These are phyloP conservation scores for Calephelis perditalis DNA, from an alignment of 2,888 invertebrate genomes.

Conservation along the genomic window DNA sequence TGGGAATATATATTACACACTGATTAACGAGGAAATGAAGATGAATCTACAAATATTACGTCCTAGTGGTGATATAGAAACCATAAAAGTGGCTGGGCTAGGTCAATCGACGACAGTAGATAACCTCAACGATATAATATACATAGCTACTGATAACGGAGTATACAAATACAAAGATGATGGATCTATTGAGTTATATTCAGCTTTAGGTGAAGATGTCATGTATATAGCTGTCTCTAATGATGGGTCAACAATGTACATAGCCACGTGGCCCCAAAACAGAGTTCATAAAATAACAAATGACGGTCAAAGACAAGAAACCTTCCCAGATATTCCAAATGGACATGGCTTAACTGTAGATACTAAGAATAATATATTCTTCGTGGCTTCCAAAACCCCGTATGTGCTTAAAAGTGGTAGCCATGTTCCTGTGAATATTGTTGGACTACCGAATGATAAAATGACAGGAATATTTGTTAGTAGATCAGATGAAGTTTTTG, in stretches of 20 bases:
- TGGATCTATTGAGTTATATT: constrained; percentile 47
- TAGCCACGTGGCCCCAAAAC: constrained; percentile 70
- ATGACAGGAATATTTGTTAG: constrained; percentile 63
- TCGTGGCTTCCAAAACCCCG: constrained; percentile 59
- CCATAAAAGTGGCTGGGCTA: constrained; percentile 57
- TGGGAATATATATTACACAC: constrained; percentile 56
- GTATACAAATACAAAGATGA: constrained; percentile 65
- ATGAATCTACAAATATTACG: constrained; percentile 56
- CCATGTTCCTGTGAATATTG: constrained; percentile 56
- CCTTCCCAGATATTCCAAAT: constrained; percentile 55
- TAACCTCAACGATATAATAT: constrained; percentile 67
- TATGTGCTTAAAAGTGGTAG: constrained; percentile 53
- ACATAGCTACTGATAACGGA: constrained; percentile 68
- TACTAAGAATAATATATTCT: constrained; percentile 60
- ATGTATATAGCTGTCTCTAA: constrained; percentile 61
- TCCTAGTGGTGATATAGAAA: constrained; percentile 49
- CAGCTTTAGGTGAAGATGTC: constrained; percentile 63
- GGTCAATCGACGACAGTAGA: constrained; percentile 67
- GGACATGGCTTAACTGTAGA: constrained; percentile 65
- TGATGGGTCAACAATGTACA: constrained; percentile 55
- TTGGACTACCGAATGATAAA: constrained; percentile 55
- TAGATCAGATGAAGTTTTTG: constrained; percentile 56
- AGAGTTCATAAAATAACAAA: constrained; percentile 58
- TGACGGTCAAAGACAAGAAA: constrained; percentile 52
- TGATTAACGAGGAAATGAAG: constrained; percentile 63